Base-by-base conservation (phyloP, 2,797 vertebrate species). In the Chelidonichthys spinosus region DNA sequence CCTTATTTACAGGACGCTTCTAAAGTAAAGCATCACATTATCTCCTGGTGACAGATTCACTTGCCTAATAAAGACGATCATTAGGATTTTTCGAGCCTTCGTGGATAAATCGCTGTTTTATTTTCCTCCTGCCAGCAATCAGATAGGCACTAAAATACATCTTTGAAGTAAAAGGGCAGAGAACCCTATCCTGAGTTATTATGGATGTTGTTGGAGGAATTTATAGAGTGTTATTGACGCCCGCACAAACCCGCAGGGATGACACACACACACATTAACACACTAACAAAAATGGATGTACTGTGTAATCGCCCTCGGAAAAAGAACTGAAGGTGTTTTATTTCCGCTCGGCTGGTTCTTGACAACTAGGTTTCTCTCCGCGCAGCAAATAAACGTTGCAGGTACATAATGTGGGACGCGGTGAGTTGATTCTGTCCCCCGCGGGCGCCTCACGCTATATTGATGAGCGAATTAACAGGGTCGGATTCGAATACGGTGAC, bases 401-500 rank as follows among this genome's bases (percentile, higher is more conserved):
- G 89, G 92, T 92, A 92, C 89, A 92, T 90, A 90, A 92, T 88
- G 87, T 71, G 81, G 86, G 88, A 88, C 89, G 84, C 43, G 82
- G 76, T 92, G 89, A 94, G 25, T 6, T 94, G 92, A 90, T 91
- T 65, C 35, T 75, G 85, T 92, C 90, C 91, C 59, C 91, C 81
- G 52, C 81, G 81, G 92, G 92, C 90, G 54, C 39, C 59, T 68
- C 76, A 82, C 76, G 79, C 87, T 83, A 74, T 92, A 93, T 93
- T 93, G 92, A 94, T 93, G 92, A 94, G 89, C 86, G 81, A 93
- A 95, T 95, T 92, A 94, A 92, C 91, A 86, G 85, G 78, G 81
- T 81, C 77, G 89, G 92, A 94, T 95, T 88, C 91, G 92, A 95
- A 92, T 87, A 82, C 82, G 91, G 91, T 25, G 25, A 92, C 89